Evolutionary conservation across 30 jellyfish, hydroid and myxozoan genomes (phyloP), one percentile per base, ranked within the genome.

Genomic region (Catostylus mosaicus): DNA sequence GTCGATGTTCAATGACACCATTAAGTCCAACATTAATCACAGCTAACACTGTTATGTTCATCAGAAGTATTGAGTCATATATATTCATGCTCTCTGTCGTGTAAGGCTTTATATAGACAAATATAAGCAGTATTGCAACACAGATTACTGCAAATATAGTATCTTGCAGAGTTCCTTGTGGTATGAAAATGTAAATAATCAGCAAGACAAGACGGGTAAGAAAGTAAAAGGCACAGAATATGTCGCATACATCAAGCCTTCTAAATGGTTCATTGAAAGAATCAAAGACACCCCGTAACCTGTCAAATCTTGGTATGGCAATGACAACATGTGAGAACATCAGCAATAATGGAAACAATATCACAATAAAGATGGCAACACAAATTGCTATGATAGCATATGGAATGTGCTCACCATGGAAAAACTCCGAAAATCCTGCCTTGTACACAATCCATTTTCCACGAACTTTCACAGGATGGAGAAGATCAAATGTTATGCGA

Each of bases 191-290:
- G 75, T 31, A 69, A 16, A 80, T 67, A 40, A 69, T 22, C 27
- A 89, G 84, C 30, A 89, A 69, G n/a, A 75, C 61, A 38, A 80
- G 67, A 2, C 97, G 74, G 64, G 73, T 59, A 12, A 89, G 18
- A 59, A 89, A 89, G 84, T 89, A 89, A 67, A 71, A 89, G 24
- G 94, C 85, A 0, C 94, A 67, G 61, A 89, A 89, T 18, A 79
- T 30, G 22, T 69, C 75, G 19, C 43, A 40, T 14, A 24, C 34
- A 3, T 27, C 68, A 20, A 40, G 40, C 1, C 63, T 54, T 19
- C 67, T 68, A 47, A 72, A 89, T 3, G 94, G 89, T 46, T 72
- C 80, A 19, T 80, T 69, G 83, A 80, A 89, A 0, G 82, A 43
- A 27, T 89, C 94, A 77, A 89, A 75, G 33, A 89, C 27, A 9